A percentile compares a stretch with the other conserved stretches of the same genome.
phyloP scores from a whole-genome alignment of 2,888 invertebrate species.

The Leistus spinibarbis region DNA sequence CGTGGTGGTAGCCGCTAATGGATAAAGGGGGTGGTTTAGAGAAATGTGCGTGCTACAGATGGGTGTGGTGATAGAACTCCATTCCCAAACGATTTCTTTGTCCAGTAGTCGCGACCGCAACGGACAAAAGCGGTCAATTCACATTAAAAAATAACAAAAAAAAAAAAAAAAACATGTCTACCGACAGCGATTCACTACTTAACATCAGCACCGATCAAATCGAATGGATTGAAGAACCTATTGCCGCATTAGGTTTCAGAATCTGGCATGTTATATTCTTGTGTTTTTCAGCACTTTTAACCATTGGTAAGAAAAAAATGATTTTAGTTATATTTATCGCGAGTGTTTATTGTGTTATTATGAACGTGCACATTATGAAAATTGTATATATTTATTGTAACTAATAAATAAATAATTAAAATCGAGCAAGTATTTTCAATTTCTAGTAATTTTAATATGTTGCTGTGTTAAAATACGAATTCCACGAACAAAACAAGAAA shows the following conservation, averaged over 20 bases:
- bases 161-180: neutral
- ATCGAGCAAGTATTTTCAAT: too few species aligned
- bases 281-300: slow-evolving; percentile 66
- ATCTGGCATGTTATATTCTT: slow-evolving; percentile 84
- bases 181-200: neutral
- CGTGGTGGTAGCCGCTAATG: slow-evolving; percentile 10
- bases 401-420: too few species aligned
- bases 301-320: slow-evolving; percentile 61
- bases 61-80: slow-evolving; percentile 17
- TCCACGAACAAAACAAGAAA: slow-evolving; percentile 93
- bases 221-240: slow-evolving; percentile 72
- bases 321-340: neutral
- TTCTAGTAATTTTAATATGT: slow-evolving; percentile 81
- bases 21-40: slow-evolving; percentile 9
- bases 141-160: neutral
- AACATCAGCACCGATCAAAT: slow-evolving; percentile 43
- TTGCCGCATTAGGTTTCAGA: slow-evolving; percentile 74
- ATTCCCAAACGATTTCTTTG: slow-evolving; percentile 22
- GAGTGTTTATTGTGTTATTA: neutral
- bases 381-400: neutral
- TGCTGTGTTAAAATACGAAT: slow-evolving; percentile 91
- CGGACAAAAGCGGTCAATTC: neutral
- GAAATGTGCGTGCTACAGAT: slow-evolving; percentile 20
- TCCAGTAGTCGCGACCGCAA: slow-evolving; percentile 11
- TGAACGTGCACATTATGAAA: neutral